Evolutionary conservation across 2,888 invertebrate genomes (phyloP).

Genomic region (Lasioglossum malachurum): DNA sequence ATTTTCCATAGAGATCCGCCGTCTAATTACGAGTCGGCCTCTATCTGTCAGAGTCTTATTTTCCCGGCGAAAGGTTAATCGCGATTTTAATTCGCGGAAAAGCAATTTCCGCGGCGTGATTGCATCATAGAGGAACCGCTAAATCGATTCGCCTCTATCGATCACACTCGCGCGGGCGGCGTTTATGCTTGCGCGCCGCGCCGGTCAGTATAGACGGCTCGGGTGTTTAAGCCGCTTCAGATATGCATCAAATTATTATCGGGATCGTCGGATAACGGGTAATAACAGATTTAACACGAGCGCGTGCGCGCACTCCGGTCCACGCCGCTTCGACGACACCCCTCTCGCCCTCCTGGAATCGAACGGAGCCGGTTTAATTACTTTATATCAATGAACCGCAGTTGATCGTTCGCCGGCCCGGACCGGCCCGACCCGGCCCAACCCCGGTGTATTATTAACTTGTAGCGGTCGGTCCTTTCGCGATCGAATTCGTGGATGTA

Average conservation of each 20-base stretch:
- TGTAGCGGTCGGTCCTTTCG: not conserved
- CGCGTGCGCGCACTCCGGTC: not conserved
- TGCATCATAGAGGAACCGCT: not conserved
- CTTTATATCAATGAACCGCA: constrained; percentile 39
- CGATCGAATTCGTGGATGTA: constrained; percentile 27
- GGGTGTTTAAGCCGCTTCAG: constrained; percentile 12
- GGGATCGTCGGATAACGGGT: constrained; percentile 17
- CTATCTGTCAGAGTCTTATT: not conserved
- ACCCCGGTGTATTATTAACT: constrained; percentile 22
- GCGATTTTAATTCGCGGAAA: constrained; percentile 4
- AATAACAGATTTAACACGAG: constrained; percentile 23
- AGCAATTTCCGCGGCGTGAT: not conserved
- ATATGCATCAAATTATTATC: constrained; percentile 22
- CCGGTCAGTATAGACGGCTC: not conserved
- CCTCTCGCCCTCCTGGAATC: not conserved
- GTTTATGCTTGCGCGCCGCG: constrained; percentile 5
- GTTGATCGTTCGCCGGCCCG: not conserved
- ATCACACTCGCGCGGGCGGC: not conserved
- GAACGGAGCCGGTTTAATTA: constrained; percentile 32
- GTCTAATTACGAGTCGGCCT: not conserved
- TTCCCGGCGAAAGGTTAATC: constrained; percentile 10
- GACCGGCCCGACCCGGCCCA: not conserved
- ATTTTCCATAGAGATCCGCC: too few relatives aligned
- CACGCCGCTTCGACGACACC: not conserved
- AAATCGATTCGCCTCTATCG: constrained; percentile 20